Evolutionary conservation across 2,888 invertebrate species (phyloP).

Genomic region (Nomada lathburiana): DNA sequence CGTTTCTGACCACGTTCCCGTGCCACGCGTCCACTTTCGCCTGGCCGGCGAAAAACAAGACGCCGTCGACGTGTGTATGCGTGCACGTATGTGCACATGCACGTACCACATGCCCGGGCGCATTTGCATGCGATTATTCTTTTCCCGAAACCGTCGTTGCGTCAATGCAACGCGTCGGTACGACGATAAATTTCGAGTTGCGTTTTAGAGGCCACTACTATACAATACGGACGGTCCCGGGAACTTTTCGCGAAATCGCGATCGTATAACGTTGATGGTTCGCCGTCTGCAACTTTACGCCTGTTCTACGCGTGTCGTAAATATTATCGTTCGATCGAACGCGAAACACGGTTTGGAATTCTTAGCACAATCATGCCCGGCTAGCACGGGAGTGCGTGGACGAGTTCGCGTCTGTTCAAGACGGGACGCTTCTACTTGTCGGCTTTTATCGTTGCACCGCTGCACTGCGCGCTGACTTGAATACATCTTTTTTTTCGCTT

Average conservation of each 20-base stretch:
- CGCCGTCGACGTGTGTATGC: neutral
- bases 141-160: conserved; percentile 26
- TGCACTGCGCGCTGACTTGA: too few relatives aligned
- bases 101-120: neutral
- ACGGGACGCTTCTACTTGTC: neutral
- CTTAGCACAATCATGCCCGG: too few relatives aligned
- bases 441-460: too few relatives aligned
- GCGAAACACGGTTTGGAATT: too few relatives aligned
- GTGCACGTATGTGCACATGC: neutral
- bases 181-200: neutral
- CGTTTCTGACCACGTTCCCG: conserved; percentile 22
- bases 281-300: neutral
- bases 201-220: too few relatives aligned
- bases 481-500: too few relatives aligned
- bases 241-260: too few relatives aligned
- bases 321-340: neutral
- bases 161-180: conserved; percentile 20
- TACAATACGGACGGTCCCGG: too few relatives aligned
- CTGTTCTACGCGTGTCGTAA: neutral
- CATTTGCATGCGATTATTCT: conserved; percentile 37
- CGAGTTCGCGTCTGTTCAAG: neutral
- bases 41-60: conserved; percentile 25
- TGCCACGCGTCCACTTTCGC: conserved; percentile 29
- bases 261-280: too few relatives aligned
- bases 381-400: too few relatives aligned